Evolutionary conservation across 2,888 invertebrate genomes (phyloP).

Genomic region (Ophion costatus): DNA sequence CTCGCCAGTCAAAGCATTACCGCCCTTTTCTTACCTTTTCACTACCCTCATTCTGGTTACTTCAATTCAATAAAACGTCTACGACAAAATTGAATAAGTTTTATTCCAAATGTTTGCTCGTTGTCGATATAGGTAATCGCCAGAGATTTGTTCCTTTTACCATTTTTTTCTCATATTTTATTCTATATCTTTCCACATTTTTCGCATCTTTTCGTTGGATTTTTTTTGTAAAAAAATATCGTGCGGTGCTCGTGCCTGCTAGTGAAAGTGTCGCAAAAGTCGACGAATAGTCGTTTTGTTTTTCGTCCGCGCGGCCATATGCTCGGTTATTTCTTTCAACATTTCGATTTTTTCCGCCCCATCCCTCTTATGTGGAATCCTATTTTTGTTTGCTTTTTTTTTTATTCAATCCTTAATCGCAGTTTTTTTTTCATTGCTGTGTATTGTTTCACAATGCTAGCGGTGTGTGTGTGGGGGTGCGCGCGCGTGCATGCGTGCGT

Average conservation of each 20-base stretch:
- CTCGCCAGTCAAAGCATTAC: neutral
- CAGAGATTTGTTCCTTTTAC: conserved; percentile 2
- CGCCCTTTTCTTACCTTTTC: neutral
- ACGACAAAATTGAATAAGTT: conserved; percentile 10
- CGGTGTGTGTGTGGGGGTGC: too few relatives aligned
- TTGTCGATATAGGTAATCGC: conserved; percentile 54
- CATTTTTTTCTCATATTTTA: conserved; percentile 15
- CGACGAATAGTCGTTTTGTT: conserved; percentile 48
- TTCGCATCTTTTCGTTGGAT: neutral
- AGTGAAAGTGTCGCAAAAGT: conserved; percentile 56
- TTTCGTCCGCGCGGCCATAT: conserved; percentile 7
- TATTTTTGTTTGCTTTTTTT: conserved; percentile 2
- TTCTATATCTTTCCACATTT: too few relatives aligned
- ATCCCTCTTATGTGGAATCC: neutral
- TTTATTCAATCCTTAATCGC: neutral
- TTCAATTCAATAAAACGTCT: conserved; percentile 6
- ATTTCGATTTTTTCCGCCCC: neutral
- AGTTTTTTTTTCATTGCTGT: conserved; percentile 7
- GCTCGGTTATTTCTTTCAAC: neutral
- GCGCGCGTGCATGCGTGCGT: neutral
- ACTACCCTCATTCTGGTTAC: neutral
- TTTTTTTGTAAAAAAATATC: conserved; percentile 57
- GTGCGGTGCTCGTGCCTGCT: conserved; percentile 54
- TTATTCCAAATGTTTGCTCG: conserved; percentile 40
- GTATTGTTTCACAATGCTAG: conserved; percentile 10